These are phyloP conservation scores for Charaxes varanes DNA, from an alignment of 1,140 invertebrate genomes.

Conservation along the genomic window DNA sequence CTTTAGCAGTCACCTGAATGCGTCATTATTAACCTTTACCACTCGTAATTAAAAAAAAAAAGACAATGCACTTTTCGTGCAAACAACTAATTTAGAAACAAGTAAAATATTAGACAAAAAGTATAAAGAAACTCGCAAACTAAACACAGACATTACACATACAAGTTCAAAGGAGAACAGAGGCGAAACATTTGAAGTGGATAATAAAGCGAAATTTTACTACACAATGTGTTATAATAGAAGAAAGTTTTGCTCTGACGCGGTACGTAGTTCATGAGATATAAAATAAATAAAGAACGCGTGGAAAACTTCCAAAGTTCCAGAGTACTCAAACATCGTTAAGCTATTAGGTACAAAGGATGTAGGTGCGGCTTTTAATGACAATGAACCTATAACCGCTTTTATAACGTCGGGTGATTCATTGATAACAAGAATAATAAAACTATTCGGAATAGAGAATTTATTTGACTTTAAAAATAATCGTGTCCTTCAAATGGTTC, in stretches of 20 bases:
- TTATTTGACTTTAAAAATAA: no score
- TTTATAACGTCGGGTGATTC: no score
- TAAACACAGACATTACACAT: constrained; percentile 36
- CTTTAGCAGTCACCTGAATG: no score
- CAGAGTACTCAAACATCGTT: constrained; percentile 11
- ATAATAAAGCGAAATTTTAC: constrained; percentile 33
- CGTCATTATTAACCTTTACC: no score
- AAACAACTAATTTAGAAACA: constrained; percentile 1
- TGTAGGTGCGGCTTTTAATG: constrained; percentile 12
- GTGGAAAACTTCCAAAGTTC: constrained; percentile 13
- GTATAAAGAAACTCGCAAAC: constrained; percentile 12
- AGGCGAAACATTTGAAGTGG: constrained; percentile 41
- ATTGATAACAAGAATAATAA: no score
- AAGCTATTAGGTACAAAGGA: constrained; percentile 13
- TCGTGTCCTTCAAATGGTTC: no score
- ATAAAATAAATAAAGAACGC: constrained; percentile 19
- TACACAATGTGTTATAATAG: constrained; percentile 29
- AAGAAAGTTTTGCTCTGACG: constrained; percentile 16
- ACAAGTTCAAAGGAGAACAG: constrained; percentile 31
- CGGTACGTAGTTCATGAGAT: constrained; percentile 10
- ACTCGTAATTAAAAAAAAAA: no score
- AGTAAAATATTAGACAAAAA: constrained; percentile 7
- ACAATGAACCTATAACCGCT: constrained; percentile 23
- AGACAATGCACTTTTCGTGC: no score
- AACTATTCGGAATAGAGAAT: no score